A percentile compares a stretch with the other conserved stretches of the same genome.
Evolutionary conservation across 2,797 vertebrate genomes (phyloP).

Genomic region (Astyanax mexicanus): DNA sequence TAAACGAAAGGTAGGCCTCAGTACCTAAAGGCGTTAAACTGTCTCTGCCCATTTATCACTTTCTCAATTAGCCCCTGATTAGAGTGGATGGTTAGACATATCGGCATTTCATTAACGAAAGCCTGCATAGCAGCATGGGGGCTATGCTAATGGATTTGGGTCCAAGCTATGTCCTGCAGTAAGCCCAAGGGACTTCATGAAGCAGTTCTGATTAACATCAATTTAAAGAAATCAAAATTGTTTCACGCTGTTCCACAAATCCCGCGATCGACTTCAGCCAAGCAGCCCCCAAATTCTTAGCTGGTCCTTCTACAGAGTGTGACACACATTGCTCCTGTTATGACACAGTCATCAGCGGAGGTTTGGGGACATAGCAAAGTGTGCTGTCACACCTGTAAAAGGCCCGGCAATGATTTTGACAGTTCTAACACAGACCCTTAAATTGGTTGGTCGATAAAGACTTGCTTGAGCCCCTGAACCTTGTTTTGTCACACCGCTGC

Average conservation of each 20-base stretch:
- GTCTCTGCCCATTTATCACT: constrained; percentile 60
- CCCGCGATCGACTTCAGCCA: neutral
- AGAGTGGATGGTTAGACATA: constrained; percentile 63
- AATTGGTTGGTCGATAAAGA: constrained; percentile 29
- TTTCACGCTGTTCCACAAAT: neutral
- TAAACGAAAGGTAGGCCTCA: neutral
- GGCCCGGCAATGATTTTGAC: neutral
- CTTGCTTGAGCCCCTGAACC: constrained; percentile 3
- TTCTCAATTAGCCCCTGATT: constrained; percentile 72
- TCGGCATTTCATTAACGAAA: constrained; percentile 72
- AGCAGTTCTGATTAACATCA: constrained; percentile 5
- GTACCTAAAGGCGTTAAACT: constrained; percentile 13
- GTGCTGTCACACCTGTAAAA: constrained; percentile 7
- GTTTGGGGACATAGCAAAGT: neutral
- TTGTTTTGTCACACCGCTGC: neutral
- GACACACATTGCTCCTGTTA: neutral
- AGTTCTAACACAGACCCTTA: neutral
- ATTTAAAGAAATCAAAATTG: neutral
- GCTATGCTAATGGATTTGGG: constrained; percentile 67
- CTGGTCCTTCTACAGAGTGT: neutral
- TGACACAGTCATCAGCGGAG: neutral
- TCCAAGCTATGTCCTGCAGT: constrained; percentile 22
- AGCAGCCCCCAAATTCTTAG: neutral
- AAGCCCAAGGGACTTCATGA: neutral
- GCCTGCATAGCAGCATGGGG: constrained; percentile 57